Conservation (phyloP, 2,797 vertebrate species). For the Gallirallus australis region DNA sequence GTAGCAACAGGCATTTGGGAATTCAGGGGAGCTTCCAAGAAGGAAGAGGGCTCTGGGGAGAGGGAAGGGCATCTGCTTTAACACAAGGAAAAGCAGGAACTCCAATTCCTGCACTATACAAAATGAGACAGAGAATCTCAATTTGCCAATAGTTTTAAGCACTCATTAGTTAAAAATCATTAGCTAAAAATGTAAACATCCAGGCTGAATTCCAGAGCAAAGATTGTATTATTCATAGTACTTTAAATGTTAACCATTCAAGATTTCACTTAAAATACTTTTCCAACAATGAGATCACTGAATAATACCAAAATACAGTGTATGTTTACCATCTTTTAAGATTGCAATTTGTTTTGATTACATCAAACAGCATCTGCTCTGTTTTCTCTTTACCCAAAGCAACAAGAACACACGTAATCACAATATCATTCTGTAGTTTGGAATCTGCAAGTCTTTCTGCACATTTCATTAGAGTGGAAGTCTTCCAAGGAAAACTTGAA, state of each 20-base stretch:
- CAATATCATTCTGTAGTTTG: not conserved
- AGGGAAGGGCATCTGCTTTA: not conserved
- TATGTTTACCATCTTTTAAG: constrained; percentile 51
- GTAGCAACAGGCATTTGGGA: not conserved
- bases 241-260: constrained; percentile 21
- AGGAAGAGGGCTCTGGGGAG: not conserved
- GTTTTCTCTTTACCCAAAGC: constrained; percentile 32
- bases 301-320: constrained; percentile 41
- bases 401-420: constrained; percentile 11
- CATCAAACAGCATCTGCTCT: constrained; percentile 59
- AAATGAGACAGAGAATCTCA: not conserved
- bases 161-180: not conserved
- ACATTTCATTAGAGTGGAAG: not conserved
- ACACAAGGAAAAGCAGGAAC: not conserved
- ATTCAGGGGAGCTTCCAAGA: not conserved
- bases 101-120: not conserved
- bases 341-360: constrained; percentile 58
- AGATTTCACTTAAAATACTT: constrained; percentile 11
- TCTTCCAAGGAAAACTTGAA: constrained; percentile 3
- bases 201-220: not conserved
- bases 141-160: not conserved
- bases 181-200: not conserved
- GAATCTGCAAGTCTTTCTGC: not conserved
- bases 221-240: not conserved
- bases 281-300: not conserved